These are phyloP conservation scores for Prionchulus punctatus DNA, from an alignment of 2,888 invertebrate species.

Conservation along the genomic window DNA sequence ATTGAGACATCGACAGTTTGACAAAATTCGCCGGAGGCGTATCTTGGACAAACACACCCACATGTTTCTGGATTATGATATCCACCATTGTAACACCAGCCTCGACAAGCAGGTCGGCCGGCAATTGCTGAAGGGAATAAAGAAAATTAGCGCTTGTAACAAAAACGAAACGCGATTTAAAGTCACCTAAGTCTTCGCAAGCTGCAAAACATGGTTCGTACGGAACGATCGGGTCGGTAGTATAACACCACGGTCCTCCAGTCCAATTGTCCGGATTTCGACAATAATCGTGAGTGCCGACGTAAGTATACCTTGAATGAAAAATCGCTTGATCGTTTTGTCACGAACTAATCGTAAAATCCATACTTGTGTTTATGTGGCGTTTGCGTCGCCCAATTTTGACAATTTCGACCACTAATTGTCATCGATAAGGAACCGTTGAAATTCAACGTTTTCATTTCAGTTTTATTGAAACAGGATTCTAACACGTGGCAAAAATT, in stretches of 20 bases:
- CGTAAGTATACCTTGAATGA: conserved; percentile 2
- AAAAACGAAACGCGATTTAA: background rate
- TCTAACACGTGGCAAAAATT: background rate
- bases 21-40: conserved; percentile 3
- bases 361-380: background rate
- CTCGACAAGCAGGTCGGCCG: background rate
- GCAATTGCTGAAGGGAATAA: background rate
- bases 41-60: conserved; percentile 6
- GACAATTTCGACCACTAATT: conserved; percentile 1
- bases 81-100: conserved; percentile 11
- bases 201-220: conserved; percentile 10
- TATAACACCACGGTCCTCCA: conserved; percentile 10
- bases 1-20: background rate
- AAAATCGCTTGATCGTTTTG: background rate
- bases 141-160: background rate
- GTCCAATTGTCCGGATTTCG: conserved; percentile 8
- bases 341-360: background rate
- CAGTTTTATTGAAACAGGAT: conserved; percentile 3
- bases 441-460: background rate
- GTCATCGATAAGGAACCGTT: conserved; percentile 5
- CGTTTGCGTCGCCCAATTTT: background rate
- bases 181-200: conserved; percentile 8
- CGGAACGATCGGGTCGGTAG: conserved; percentile 1
- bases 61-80: conserved; percentile 6
- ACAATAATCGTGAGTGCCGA: conserved; percentile 6